Conservation (phyloP, 2,113 vertebrate genomes). For the Lanius collurio region DNA sequence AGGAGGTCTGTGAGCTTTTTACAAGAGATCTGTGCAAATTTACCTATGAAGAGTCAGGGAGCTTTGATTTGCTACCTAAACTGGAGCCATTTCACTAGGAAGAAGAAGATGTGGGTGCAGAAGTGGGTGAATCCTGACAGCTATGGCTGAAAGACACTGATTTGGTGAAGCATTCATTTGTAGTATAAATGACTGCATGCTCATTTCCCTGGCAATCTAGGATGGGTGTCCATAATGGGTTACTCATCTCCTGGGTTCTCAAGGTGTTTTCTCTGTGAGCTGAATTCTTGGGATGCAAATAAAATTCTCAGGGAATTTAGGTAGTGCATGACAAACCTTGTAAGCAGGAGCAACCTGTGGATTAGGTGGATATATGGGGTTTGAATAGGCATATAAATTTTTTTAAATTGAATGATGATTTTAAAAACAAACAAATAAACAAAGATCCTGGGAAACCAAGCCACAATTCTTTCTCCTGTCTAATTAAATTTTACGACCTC, state of each 20-base stretch:
- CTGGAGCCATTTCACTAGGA: neutral
- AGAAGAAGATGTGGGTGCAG: neutral
- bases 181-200: neutral
- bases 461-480: neutral
- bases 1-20: neutral
- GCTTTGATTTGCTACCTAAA: neutral
- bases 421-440: neutral
- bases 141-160: neutral
- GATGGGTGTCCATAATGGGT: neutral
- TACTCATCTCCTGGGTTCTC: neutral
- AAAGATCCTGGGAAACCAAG: neutral
- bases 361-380: neutral
- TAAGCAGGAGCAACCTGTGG: neutral
- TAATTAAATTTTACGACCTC: constrained; percentile 44
- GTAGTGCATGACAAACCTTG: neutral
- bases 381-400: neutral
- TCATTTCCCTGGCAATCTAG: neutral
- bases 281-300: neutral
- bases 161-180: neutral
- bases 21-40: neutral
- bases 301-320: neutral
- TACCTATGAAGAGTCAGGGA: neutral
- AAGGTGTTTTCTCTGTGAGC: neutral
- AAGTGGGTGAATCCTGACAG: neutral
- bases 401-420: neutral